Percentiles rank a stretch among this genome's conserved stretches.
Evolutionary conservation across 2,113 vertebrate genomes (phyloP).

Genomic region (Copsychus sechellarum): DNA sequence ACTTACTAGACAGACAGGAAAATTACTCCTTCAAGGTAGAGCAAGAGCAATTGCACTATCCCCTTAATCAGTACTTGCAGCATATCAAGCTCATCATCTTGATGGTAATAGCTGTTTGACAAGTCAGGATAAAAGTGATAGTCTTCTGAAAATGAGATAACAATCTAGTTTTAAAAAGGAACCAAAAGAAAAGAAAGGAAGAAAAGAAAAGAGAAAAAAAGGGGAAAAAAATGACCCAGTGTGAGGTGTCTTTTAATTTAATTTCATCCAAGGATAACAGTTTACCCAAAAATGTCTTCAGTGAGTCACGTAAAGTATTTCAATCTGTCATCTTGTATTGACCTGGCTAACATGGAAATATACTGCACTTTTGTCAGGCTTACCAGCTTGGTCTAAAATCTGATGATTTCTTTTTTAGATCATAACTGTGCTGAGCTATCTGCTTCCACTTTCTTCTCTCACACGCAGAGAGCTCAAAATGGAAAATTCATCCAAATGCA

Average conservation of each 20-base stretch:
- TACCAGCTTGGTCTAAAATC: slow-evolving; percentile 69
- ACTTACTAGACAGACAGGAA: slow-evolving; percentile 59
- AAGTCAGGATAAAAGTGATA: slow-evolving; percentile 68
- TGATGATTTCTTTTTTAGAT: slow-evolving; percentile 63
- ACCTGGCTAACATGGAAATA: slow-evolving; percentile 69
- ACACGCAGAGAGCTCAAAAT: slow-evolving; percentile 38
- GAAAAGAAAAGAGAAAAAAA: neutral
- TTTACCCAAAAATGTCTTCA: slow-evolving; percentile 65
- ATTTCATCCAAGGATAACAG: slow-evolving; percentile 58
- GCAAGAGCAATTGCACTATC: slow-evolving; percentile 53
- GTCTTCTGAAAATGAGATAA: slow-evolving; percentile 70
- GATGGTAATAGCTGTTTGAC: slow-evolving; percentile 68
- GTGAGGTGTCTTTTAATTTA: slow-evolving; percentile 66
- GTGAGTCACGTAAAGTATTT: slow-evolving; percentile 47
- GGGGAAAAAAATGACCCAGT: neutral
- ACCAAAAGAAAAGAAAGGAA: slow-evolving; percentile 21
- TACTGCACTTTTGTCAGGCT: slow-evolving; percentile 43
- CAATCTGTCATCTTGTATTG: slow-evolving; percentile 70
- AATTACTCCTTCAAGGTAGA: slow-evolving; percentile 69
- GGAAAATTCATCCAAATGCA: slow-evolving; percentile 61
- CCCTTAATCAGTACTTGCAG: slow-evolving; percentile 69
- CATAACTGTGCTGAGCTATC: slow-evolving; percentile 62
- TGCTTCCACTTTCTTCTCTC: slow-evolving; percentile 53
- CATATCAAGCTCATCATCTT: slow-evolving; percentile 59
- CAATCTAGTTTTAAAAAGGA: slow-evolving; percentile 43